phyloP scores from a whole-genome alignment of 2,113 vertebrate genomes.

The Gasterosteus nipponicus region DNA sequence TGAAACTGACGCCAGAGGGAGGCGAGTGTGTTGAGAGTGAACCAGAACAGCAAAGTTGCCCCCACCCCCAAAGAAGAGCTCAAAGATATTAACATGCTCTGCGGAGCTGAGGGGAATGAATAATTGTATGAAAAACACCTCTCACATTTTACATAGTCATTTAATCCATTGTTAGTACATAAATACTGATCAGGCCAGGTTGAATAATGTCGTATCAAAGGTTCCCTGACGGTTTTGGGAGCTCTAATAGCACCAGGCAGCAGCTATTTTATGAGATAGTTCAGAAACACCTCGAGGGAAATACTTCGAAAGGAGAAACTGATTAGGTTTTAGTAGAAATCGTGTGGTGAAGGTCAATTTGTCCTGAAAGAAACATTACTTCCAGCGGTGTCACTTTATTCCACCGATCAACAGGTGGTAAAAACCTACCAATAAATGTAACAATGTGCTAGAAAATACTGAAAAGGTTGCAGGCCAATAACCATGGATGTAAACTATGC shows the following conservation, averaged over 20 bases:
- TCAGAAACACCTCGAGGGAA: not conserved
- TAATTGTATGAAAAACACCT: not conserved
- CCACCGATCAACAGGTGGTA: not conserved
- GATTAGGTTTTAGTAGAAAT: not conserved
- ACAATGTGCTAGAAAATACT: not conserved
- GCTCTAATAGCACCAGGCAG: not conserved
- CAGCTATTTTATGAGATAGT: not conserved
- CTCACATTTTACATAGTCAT: not conserved
- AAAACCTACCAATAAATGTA: not conserved
- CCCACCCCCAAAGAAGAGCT: not conserved
- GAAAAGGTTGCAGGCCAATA: not conserved
- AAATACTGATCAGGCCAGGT: not conserved
- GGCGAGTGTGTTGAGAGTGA: not conserved
- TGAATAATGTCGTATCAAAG: not conserved
- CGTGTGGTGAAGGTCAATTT: not conserved
- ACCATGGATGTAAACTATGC: not conserved
- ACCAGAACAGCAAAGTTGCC: not conserved
- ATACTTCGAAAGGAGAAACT: not conserved
- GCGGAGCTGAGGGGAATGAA: not conserved
- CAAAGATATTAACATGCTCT: not conserved
- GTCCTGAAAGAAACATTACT: not conserved
- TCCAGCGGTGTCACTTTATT: not conserved
- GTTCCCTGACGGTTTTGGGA: not conserved
- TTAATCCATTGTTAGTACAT: not conserved
- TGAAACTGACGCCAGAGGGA: not conserved